Conservation (phyloP, 2,888 invertebrate genomes). For the Leucozona laternaria region DNA sequence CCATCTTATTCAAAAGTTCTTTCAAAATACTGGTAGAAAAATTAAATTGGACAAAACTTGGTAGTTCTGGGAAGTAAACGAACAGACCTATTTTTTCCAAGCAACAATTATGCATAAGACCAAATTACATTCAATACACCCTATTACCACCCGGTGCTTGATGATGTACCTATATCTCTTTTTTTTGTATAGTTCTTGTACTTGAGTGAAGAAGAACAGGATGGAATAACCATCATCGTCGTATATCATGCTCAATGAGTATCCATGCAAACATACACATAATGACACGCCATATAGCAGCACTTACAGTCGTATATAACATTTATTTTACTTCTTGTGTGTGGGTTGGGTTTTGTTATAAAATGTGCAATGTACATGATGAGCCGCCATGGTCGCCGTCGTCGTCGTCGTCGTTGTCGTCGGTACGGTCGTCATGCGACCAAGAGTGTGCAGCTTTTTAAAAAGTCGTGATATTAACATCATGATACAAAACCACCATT, state of each 20-base stretch:
- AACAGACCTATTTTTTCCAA: too few relatives aligned
- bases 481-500: constrained; percentile 46
- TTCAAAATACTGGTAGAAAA: too few relatives aligned
- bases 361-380: constrained; percentile 5
- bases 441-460: constrained; percentile 20
- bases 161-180: not conserved
- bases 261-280: constrained; percentile 46
- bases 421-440: constrained; percentile 28
- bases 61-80: too few relatives aligned
- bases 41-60: too few relatives aligned
- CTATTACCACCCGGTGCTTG: constrained; percentile 18
- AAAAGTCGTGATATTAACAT: constrained; percentile 52
- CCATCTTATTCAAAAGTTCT: too few relatives aligned
- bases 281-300: constrained; percentile 31
- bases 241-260: constrained; percentile 41
- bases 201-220: constrained; percentile 40
- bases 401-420: constrained; percentile 34
- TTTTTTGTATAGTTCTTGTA: constrained; percentile 33
- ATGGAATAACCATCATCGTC: constrained; percentile 42
- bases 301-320: not conserved
- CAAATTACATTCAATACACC: not conserved
- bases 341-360: constrained; percentile 31
- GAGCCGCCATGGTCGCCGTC: constrained; percentile 48
- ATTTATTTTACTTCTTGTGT: constrained; percentile 38
- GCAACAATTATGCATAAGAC: not conserved